phyloP scores from a whole-genome alignment of 2,888 invertebrate genomes.

The Schrankia costaestrigalis region DNA sequence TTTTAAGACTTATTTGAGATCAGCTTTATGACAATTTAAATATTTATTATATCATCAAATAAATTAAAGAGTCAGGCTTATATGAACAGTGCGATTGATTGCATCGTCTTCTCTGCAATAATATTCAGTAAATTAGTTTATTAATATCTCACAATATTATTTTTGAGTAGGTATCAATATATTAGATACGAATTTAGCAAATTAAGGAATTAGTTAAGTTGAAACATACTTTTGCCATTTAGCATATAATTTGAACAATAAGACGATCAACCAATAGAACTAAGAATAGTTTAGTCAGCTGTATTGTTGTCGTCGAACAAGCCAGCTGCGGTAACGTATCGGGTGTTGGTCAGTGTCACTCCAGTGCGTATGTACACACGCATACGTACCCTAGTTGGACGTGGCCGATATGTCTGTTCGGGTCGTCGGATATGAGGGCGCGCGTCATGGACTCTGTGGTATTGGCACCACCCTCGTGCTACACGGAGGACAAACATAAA shows the following conservation, averaged over 20 bases:
- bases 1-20: slow-evolving; percentile 19
- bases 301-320: slow-evolving; percentile 27
- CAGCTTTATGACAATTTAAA: slow-evolving; percentile 36
- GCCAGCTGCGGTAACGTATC: slow-evolving; percentile 15
- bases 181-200: too few relatives aligned
- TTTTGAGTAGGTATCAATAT: too few relatives aligned
- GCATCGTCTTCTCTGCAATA: slow-evolving; percentile 46
- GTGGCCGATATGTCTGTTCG: slow-evolving; percentile 93
- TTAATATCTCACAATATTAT: too few relatives aligned
- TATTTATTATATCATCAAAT: slow-evolving; percentile 55
- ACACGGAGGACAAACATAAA: slow-evolving; percentile 83
- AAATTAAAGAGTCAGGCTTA: slow-evolving; percentile 60
- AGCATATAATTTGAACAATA: slow-evolving; percentile 20
- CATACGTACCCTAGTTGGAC: slow-evolving; percentile 97
- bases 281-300: slow-evolving; percentile 23
- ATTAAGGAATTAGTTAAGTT: too few relatives aligned
- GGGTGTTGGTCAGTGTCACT: slow-evolving; percentile 46
- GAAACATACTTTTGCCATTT: slow-evolving; percentile 10
- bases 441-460: slow-evolving; percentile 97
- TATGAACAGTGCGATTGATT: slow-evolving; percentile 63
- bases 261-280: slow-evolving; percentile 36
- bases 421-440: slow-evolving; percentile 96
- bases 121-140: too few relatives aligned
- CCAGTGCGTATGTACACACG: slow-evolving; percentile 70
- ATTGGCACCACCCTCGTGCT: slow-evolving; percentile 95